Percentiles rank a stretch among this genome's conserved stretches.
Conservation (phyloP, 2,888 invertebrate genomes). For the Lydus trimaculatus region DNA sequence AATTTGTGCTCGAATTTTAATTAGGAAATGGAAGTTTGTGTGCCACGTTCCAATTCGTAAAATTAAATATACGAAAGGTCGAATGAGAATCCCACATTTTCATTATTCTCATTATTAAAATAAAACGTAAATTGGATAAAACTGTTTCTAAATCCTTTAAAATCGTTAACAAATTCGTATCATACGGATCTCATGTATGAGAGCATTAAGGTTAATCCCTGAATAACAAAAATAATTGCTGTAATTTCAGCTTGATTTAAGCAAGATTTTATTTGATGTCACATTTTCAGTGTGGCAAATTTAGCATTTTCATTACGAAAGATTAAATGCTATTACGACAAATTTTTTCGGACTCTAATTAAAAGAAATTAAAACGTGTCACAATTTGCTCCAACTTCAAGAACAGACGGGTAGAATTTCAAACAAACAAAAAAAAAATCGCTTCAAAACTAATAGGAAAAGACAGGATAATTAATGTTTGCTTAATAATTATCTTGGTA, state of each 20-base stretch:
- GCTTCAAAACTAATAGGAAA: not conserved
- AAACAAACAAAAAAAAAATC: not conserved
- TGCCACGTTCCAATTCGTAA: not conserved
- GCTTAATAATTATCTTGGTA: not conserved
- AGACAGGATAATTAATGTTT: not conserved
- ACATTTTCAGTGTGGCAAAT: not conserved
- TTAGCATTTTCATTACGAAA: too few relatives aligned
- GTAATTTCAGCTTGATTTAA: too few relatives aligned
- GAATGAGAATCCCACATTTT: too few relatives aligned
- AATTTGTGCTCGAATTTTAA: not conserved
- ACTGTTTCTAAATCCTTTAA: not conserved
- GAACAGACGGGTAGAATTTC: not conserved
- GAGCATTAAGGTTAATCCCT: conserved; percentile 19
- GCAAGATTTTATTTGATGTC: conserved; percentile 18
- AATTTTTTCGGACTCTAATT: not conserved
- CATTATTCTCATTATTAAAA: too few relatives aligned
- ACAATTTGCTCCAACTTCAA: not conserved
- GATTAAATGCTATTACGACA: too few relatives aligned
- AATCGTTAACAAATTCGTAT: not conserved
- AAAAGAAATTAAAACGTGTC: not conserved
- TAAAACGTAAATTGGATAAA: not conserved
- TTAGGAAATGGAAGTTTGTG: not conserved
- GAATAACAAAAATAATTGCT: conserved; percentile 13
- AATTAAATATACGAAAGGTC: not conserved
- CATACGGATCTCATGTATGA: not conserved